These are phyloP conservation scores for Dermochelys coriacea DNA, from an alignment of 2,797 vertebrate species.

Conservation along the genomic window DNA sequence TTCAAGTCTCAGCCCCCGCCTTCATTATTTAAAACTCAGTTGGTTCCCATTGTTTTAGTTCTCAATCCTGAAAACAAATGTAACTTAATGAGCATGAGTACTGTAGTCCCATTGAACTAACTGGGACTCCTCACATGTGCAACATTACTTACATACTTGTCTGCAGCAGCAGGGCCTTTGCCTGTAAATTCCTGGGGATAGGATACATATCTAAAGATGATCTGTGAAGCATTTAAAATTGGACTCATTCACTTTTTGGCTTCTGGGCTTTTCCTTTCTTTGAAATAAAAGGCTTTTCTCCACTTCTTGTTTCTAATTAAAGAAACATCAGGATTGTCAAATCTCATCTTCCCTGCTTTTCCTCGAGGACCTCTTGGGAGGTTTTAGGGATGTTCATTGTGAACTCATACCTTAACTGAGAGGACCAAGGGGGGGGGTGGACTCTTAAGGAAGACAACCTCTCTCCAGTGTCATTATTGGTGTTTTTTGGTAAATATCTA, in stretches of 20 bases:
- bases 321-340: background rate
- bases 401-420: background rate
- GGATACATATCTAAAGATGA: background rate
- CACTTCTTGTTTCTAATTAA: background rate
- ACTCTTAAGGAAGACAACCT: background rate
- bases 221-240: background rate
- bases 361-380: background rate
- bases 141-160: no score
- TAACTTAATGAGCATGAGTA: background rate
- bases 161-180: background rate
- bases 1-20: background rate
- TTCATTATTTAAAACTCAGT: background rate
- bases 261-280: background rate
- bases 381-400: background rate
- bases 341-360: conserved; percentile 3
- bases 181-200: background rate
- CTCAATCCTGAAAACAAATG: background rate
- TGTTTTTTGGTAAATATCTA: background rate
- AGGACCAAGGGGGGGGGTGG: background rate
- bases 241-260: background rate
- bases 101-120: background rate
- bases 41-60: background rate
- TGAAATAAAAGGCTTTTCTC: background rate
- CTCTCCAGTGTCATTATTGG: background rate
- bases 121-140: background rate